Base-by-base conservation (phyloP, 2,797 vertebrate genomes). In the Otolemur crassicaudatus region DNA sequence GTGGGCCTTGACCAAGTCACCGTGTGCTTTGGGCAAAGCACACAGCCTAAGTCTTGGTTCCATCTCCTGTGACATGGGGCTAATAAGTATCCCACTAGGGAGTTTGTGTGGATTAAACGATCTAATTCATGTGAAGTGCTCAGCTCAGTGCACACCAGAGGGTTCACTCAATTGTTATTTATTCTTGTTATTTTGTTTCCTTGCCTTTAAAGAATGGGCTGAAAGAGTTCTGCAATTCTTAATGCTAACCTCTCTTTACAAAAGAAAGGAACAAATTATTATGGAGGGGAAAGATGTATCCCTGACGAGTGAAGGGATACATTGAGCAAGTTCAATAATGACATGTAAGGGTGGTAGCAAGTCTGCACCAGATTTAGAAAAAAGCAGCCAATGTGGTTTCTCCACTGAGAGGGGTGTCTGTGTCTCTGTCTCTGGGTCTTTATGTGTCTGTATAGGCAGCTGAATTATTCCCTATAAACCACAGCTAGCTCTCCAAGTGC, bases 181-280 rank as follows among this genome's bases (percentile, higher is more conserved):
- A 16, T 85, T 65, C 10, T 82, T 85, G 65, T 56, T 92, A 19
- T 80, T 76, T 85, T 80, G 53, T 61, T 73, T 81, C 56, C 6
- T 86, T 91, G 34, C 58, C 43, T 72, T 80, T 86, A 87, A 77
- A 77, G 49, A 80, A 56, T 40, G 11, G 34, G 49, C 53, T 91
- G 22, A 65, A 65, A 34, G 16, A 90, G 25, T 73, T 79, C 27
- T 9, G 29, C 29, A 73, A 23, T 10, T 92, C 27, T 61, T 63
- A 88, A 92, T n/a, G 43, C 23, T 79, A 80, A 89, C 72, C 16
- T 87, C 65, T 80, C 19, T 95, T 88, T 29, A 79, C 23, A 91
- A 75, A 87, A 94, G 43, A 93, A 91, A 65, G 56, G 7, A 29
- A 87, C 61, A 43, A 89, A 43, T 69, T n/a, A 49, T 43, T 46